Evolutionary conservation across 1,140 invertebrate genomes (phyloP), one percentile per base, ranked within the genome.

Genomic region (Pomacea maculata): DNA sequence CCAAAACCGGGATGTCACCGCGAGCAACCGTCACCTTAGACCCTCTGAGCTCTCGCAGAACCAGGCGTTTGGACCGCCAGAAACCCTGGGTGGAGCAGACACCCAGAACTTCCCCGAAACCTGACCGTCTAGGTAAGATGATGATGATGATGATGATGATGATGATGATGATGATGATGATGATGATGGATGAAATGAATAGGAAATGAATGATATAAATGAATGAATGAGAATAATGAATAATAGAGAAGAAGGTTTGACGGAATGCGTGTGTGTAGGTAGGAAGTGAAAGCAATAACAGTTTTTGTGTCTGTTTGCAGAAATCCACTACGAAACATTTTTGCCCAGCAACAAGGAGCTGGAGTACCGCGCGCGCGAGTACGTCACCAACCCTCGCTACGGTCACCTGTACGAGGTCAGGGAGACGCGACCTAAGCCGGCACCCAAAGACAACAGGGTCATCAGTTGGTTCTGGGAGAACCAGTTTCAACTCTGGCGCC

Each of bases 371-470:
- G 71, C 84, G 1, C 80, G 85, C 52, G 83, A 86, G 55, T 88
- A 81, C 81, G 87, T 88, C 45, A 81, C 85, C 25, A 88, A 88
- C 67, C 75, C 83, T 0, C 85, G 84, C 70, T 88, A 88, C 74
- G 87, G 87, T 15, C 84, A 87, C 82, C 82, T 86, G 68, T 88
- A 87, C 63, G 82, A 86, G 79, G 79, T 87, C 84, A 86, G 61
- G 61, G 79, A 75, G 11, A 65, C 14, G n/a, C 17, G 45, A 7
- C 79, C 79, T 25, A 21, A 64, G 19, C 70, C 54, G 19, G 19
- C 64, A 55, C 74, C 71, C n/a, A 6, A 21, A 19, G 54, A 65
- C 11, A 34, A 64, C 52, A 70, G 79, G 0, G 52, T 61, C 12
- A 83, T 61, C 12, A 83, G 80, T 19, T 87, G 86, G 86, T 64